Evolutionary conservation across 2,797 vertebrate genomes (phyloP), one percentile per base, ranked within the genome.

Genomic region (Arrhamphus sclerolepis): DNA sequence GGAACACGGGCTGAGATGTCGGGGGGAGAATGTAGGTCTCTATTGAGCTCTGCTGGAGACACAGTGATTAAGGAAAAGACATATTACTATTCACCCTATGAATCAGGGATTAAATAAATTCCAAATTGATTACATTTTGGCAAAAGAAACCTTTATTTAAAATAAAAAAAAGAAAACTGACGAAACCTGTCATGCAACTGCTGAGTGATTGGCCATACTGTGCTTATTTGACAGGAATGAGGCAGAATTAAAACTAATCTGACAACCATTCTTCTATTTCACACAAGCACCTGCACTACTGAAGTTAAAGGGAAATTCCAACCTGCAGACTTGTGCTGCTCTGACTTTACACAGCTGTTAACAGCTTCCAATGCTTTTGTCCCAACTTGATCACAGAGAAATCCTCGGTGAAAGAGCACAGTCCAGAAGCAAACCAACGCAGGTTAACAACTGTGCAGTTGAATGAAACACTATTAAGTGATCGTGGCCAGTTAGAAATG

Each of bases 41-140:
- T 76, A 78, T 83, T 85, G 80, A 80, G 85, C 85, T 88, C 86
- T 61, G 84, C 80, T 65, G 84, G 84, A 87, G 84, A 83, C 79
- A 67, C 76, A 57, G 73, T 87, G 87, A 89, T 89, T 87, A 89
- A 81, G 81, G 68, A 77, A 82, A 83, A 85, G 69, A 78, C 80
- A 83, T 84, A 89, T 88, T 87, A 81, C 79, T 60, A 66, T 81
- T 89, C 86, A n/a, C 87, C 79, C 66, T 70, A 52, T 88, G 87
- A 90, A 81, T 76, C 72, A 29, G 57, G 87, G 87, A 91, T 92
- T 90, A 90, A 83, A 86, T 68, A 68, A 83, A 92, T 92, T 92
- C 90, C 87, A 83, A 82, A 88, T 66, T 85, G 85, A 93, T 91
- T 89, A 89, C 76, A 79, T 87, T 88, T 83, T 86, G 78, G 83